Percentiles rank a stretch among this genome's conserved stretches.
Conservation (phyloP, 2,888 invertebrate species). For the Ochropleura plecta region DNA sequence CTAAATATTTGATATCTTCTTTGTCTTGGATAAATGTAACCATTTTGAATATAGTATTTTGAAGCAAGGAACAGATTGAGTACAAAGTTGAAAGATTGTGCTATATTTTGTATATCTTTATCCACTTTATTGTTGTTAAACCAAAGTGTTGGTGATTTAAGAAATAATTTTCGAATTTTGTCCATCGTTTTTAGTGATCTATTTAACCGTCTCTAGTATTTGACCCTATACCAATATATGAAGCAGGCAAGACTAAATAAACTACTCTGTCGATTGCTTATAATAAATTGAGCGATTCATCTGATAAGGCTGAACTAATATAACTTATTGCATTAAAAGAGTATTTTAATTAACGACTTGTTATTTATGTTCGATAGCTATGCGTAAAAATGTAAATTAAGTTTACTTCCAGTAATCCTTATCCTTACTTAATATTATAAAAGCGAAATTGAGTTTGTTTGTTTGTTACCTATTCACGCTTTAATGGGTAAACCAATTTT, state of each 20-base stretch:
- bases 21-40: slow-evolving; percentile 19
- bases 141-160: background rate
- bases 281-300: background rate
- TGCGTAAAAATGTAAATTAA: too few relatives aligned
- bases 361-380: too few relatives aligned
- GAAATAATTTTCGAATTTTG: background rate
- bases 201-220: background rate
- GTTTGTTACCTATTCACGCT: too few relatives aligned
- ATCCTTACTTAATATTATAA: too few relatives aligned
- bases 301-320: background rate
- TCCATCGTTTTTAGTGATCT: background rate
- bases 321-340: too few relatives aligned
- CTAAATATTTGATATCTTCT: slow-evolving; percentile 11
- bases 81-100: slow-evolving; percentile 11
- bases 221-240: background rate
- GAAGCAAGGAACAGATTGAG: slow-evolving; percentile 17
- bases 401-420: too few relatives aligned
- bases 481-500: too few relatives aligned
- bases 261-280: background rate
- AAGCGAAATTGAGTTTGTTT: too few relatives aligned
- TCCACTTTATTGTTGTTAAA: background rate
- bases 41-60: slow-evolving; percentile 14
- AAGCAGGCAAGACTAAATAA: background rate
- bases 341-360: too few relatives aligned
- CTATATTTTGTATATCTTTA: slow-evolving; percentile 13